Base-by-base conservation (phyloP, 1,140 invertebrate species). In the Hyles euphorbiae region DNA sequence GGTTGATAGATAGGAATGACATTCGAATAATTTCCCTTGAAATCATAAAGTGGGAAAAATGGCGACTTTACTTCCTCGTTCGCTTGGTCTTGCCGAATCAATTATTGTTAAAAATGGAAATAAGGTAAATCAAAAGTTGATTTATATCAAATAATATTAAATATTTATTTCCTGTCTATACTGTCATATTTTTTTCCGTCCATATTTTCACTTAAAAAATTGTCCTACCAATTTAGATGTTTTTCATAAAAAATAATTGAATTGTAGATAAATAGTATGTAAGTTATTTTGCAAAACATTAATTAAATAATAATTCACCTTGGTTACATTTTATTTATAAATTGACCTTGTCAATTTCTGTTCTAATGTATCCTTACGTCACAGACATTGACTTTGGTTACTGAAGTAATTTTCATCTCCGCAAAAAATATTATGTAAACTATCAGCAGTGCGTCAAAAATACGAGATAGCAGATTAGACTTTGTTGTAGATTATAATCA, bases 11-110 rank as follows among this genome's bases (percentile, higher is more conserved):
- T 48, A 40, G 2, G 36, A 40, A 40, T 40, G 36, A 5, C n/a
- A 11, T 48, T 48, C n/a, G 5, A n/a, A 5, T 22, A 22, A 48
- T 10, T 46, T 45, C 12, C 36, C 3, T 33, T 46, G 5, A 4
- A 10, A 33, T 46, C 11, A 45, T 55, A 47, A 47, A 60, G 61
- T 65, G 60, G 66, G 83, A 22, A 93, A 92, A 90, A 93, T 93
- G 93, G 93, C 93, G 85, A 93, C 91, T 74, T 91, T 94, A 88
- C 90, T 94, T 78, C 91, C 91, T 76, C 91, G 93, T 78, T 90
- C 91, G 68, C 74, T 92, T 77, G 87, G 88, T 81, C 82, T 94
- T 77, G 91, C 91, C 61, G 93, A 94, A 87, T 91, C 87, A 80
- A 73, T 93, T 49, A 81, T 91, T 64, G 82, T 92, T 45, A 91